Base-by-base conservation (phyloP, 2,113 vertebrate genomes). In the Echinops telfairi region DNA sequence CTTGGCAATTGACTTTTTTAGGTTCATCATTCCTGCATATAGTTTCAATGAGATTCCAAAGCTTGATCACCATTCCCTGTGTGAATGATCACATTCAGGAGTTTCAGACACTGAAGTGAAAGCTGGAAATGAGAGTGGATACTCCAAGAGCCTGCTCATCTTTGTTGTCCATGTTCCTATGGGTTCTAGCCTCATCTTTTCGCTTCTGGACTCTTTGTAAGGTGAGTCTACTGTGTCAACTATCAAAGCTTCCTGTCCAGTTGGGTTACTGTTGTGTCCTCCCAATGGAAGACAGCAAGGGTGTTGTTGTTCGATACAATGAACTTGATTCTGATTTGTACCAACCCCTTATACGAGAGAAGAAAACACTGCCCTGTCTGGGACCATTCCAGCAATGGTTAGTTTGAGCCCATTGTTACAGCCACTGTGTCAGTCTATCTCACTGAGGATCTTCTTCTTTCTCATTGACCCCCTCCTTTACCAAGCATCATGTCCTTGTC, bases 1-100 rank as follows among this genome's bases (percentile, higher is more conserved):
- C 25, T 73, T 83, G 33, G 58, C 27, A 43, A n/a, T n/a, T 31
- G 60, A 79, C 16, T 80, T 22, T 17, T 75, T 93, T 31, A 76
- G 64, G 70, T 15, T 91, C 20, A 53, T 71, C 15, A 86, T 43
- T n/a, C 83, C 71, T 17, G 0, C 68, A 87, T 83, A 62, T 86
- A 23, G 25, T 91, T 62, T 86, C 25, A 64, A 25, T 91, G 27
- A 93, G 4, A 87, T 90, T 36, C 70, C 66, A 78, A 90, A 94
- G 73, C 16, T 53, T 73, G 23, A 62, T 84, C 29, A 70, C 1
- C 57, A 20, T 2, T 43, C n/a, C 68, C 0, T 53, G 3, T 25
- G 22, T 23, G 82, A 87, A 33, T 79, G 62, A 79, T 79, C 53
- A 79, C 64, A 88, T 77, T 85, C 33, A 38, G 43, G 20, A 68